These are phyloP conservation scores for Cephonodes hylas DNA, from an alignment of 2,888 invertebrate genomes.

Conservation along the genomic window DNA sequence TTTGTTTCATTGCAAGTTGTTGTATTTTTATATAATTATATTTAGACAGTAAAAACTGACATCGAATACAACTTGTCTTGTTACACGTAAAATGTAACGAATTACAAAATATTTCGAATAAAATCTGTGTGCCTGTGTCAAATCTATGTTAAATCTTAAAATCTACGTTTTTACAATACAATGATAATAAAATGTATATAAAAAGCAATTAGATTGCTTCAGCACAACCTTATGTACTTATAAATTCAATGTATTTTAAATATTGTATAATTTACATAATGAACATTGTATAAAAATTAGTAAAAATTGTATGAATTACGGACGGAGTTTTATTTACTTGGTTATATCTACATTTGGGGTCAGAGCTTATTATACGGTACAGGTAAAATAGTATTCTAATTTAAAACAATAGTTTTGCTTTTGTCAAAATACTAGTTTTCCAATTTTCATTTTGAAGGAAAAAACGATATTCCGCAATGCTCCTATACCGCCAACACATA, in stretches of 20 bases:
- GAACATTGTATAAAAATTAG: constrained; percentile 7
- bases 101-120: not conserved
- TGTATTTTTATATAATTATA: not conserved
- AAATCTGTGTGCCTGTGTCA: not conserved
- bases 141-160: constrained; percentile 2
- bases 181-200: constrained; percentile 34
- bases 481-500: no score
- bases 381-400: constrained; percentile 40
- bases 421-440: no score
- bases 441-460: no score
- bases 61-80: not conserved
- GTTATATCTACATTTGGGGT: constrained; percentile 71
- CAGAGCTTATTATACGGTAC: constrained; percentile 23
- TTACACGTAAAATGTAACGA: not conserved
- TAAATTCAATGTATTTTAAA: constrained; percentile 11
- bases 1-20: no score
- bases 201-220: constrained; percentile 70
- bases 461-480: no score
- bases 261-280: constrained; percentile 11
- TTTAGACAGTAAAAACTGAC: not conserved
- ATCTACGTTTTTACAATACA: constrained; percentile 38
- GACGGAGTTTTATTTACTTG: constrained; percentile 54
- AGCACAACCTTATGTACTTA: constrained; percentile 65
- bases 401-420: not conserved
- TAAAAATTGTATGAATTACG: constrained; percentile 15